Base-by-base conservation (phyloP, 2,797 vertebrate species). In the Gallirallus australis region DNA sequence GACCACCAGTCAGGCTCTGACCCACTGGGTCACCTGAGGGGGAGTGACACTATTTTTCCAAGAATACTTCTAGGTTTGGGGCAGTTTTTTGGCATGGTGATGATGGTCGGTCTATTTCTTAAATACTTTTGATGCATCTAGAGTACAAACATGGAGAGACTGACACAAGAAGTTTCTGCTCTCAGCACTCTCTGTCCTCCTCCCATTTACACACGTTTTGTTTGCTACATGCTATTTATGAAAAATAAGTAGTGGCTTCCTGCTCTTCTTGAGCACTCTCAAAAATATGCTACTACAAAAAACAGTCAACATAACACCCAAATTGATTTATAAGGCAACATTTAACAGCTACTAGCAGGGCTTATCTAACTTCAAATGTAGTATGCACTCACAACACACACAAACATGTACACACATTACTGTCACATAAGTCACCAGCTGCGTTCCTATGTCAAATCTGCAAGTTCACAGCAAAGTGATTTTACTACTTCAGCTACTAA, bases 301-400 rank as follows among this genome's bases (percentile, higher is more conserved):
- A 66, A 3, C 1, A 54, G 52, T 25, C 53, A 73, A n/a, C 1
- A 0, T 35, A 65, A 71, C 3, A 27, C 20, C 5, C 6, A 11
- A 69, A 68, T 31, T 50, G 33, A 50, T 47, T 69, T 28, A 11
- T 24, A 77, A 35, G 42, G 25, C 20, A 27, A 24, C 35, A 63
- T 82, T 50, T 50, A 70, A 27, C 30, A 57, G 64, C 64, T 85
- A 53, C 20, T 54, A 52, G 30, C 17, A 37, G 20, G 7, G 12
- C 42, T 52, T 19, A 66, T 48, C 17, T 45, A 39, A 33, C 53
- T 60, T 71, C 18, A 89, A 57, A 71, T 12, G 25, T 19, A 64
- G 15, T 25, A 73, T 2, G 15, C 18, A 11, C 33, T 88, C 8
- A 9, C 23, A 59, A 48, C 1, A 1, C 30, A 52, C 45, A 66